A percentile compares a stretch with the other conserved stretches of the same genome.
Conservation (phyloP, 2,888 invertebrate species). For the Iphiclides podalirius region DNA sequence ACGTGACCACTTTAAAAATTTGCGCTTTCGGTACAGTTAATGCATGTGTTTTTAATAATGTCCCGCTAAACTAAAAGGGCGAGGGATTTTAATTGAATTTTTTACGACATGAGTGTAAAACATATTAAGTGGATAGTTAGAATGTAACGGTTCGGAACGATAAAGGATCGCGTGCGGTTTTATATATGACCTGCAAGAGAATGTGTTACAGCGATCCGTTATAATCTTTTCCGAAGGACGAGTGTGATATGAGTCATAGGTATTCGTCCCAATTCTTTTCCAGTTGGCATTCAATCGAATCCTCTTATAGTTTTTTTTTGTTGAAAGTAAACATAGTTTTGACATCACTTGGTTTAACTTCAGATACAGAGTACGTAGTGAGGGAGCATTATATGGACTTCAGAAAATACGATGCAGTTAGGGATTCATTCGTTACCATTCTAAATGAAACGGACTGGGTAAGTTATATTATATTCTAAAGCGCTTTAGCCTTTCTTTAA, state of each 20-base stretch:
- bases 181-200: conserved; percentile 11
- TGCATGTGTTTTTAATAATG: too few relatives aligned
- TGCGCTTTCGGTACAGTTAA: too few relatives aligned
- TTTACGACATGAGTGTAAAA: too few relatives aligned
- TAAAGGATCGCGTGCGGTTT: conserved; percentile 9
- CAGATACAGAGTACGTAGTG: conserved; percentile 58
- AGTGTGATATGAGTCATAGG: conserved; percentile 2
- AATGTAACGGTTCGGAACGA: conserved; percentile 13
- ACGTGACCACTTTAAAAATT: too few relatives aligned
- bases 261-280: conserved; percentile 3
- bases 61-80: too few relatives aligned
- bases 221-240: conserved; percentile 16
- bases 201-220: conserved; percentile 14
- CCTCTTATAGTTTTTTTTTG: neutral
- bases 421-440: conserved; percentile 40
- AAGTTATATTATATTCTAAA: conserved; percentile 36
- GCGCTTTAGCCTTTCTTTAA: too few relatives aligned
- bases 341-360: conserved; percentile 33
- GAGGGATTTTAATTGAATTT: too few relatives aligned
- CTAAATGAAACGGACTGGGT: conserved; percentile 55
- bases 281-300: neutral
- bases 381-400: conserved; percentile 49
- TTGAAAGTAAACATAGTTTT: too few relatives aligned
- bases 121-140: too few relatives aligned
- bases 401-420: conserved; percentile 50